phyloP scores from a whole-genome alignment of 2,888 invertebrate species.

The Apodemia hepburni region DNA sequence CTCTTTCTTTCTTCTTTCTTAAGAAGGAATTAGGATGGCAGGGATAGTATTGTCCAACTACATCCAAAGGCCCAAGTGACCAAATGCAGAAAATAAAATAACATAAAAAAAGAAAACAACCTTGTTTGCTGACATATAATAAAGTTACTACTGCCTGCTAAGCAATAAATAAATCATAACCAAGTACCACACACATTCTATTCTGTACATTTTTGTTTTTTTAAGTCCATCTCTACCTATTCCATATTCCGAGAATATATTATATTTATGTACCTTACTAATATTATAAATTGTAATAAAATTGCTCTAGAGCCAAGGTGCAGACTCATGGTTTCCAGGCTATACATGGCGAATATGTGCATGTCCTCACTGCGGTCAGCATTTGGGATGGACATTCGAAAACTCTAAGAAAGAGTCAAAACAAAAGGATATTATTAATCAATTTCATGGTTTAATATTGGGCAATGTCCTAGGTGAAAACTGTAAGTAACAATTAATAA shows the following conservation, averaged over 20 bases:
- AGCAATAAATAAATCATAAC: too few relatives aligned
- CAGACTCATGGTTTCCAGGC: slow-evolving; percentile 84
- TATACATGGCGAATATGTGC: slow-evolving; percentile 82
- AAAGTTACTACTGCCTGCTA: too few relatives aligned
- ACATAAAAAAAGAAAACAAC: too few relatives aligned
- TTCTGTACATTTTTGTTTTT: too few relatives aligned
- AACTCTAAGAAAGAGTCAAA: slow-evolving; percentile 46
- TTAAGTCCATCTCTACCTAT: too few relatives aligned
- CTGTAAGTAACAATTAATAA: slow-evolving; percentile 50
- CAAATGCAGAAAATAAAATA: too few relatives aligned
- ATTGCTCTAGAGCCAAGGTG: slow-evolving; percentile 68
- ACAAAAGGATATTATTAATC: slow-evolving; percentile 40
- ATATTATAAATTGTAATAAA: not conserved
- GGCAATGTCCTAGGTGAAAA: slow-evolving; percentile 71
- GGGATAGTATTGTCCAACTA: too few relatives aligned
- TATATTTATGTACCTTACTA: not conserved
- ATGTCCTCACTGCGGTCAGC: slow-evolving; percentile 81
- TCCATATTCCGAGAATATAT: not conserved
- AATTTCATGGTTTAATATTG: slow-evolving; percentile 69
- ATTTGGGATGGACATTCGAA: slow-evolving; percentile 83
- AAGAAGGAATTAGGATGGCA: too few relatives aligned
- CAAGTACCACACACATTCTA: too few relatives aligned
- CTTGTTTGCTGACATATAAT: too few relatives aligned
- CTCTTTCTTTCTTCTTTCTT: too few relatives aligned
- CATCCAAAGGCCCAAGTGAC: too few relatives aligned